Evolutionary conservation across 2,113 vertebrate species (phyloP), one percentile per base, ranked within the genome.

Genomic region (Asarcornis scutulata): DNA sequence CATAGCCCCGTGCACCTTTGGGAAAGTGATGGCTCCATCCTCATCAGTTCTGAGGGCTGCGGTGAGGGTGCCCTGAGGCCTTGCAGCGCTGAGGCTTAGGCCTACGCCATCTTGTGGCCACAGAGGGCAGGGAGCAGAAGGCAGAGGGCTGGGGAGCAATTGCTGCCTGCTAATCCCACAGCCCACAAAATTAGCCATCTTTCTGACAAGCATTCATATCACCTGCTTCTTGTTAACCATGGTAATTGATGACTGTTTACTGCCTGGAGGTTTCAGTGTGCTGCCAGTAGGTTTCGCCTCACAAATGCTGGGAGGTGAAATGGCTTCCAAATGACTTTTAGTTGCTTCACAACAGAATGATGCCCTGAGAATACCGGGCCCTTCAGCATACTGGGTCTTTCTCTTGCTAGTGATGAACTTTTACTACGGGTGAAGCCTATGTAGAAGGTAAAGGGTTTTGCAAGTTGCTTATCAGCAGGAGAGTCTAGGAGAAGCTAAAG

Each of bases 31-130:
- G 40, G 13, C 23, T 60, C 48, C 26, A 15, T 17, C 31, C 6
- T 72, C 13, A 6, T 18, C 0, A 0, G 7, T 48, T 55, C n/a
- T n/a, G 25, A 13, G 34, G 11, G 4, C 25, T 36, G 29, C 20
- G 7, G 29, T 32, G 18, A 31, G 46, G 21, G 36, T 36, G 36
- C 36, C 36, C 36, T 36, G 36, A 36, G 36, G 36, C 36, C 36
- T 36, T 36, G 36, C 36, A 36, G 36, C 36, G 36, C 36, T 36
- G 36, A 31, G 46, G 21, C 4, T 3, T 50, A 26, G 60, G 25
- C 44, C 67, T 3, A 0, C 40, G 25, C 7, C 26, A 59, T 6
- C 10, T 27, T 46, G 32, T 25, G 23, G 44, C 18, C 16, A 4
- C 5, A 25, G 53, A 53, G 22, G 26, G 10, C 50, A 50, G 11